These are phyloP conservation scores for Patella caerulea DNA, from an alignment of 2,888 invertebrate genomes.

Conservation along the genomic window DNA sequence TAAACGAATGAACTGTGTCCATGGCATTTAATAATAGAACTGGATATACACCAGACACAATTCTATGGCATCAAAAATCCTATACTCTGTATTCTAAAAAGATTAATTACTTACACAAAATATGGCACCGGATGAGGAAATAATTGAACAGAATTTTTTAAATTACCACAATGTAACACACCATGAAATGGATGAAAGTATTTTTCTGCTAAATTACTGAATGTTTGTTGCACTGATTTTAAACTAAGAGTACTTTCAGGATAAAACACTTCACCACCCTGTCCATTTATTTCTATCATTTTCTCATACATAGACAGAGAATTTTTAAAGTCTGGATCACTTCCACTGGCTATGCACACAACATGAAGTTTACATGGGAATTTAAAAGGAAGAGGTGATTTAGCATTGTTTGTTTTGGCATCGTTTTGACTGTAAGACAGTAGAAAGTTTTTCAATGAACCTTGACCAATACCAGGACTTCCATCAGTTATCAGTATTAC, in stretches of 20 bases:
- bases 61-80: too few species aligned
- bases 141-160: slow-evolving; percentile 81
- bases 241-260: slow-evolving; percentile 58
- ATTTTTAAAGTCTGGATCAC: slow-evolving; percentile 70
- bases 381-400: slow-evolving; percentile 83
- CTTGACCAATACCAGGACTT: slow-evolving; percentile 79
- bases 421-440: slow-evolving; percentile 49
- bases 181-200: slow-evolving; percentile 84
- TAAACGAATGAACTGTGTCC: too few species aligned
- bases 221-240: slow-evolving; percentile 74
- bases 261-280: slow-evolving; percentile 73
- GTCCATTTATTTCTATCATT: slow-evolving; percentile 81
- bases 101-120: slow-evolving; percentile 47
- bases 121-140: slow-evolving; percentile 80
- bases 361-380: slow-evolving; percentile 84
- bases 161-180: slow-evolving; percentile 81
- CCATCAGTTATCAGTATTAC: slow-evolving; percentile 84
- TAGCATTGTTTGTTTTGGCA: slow-evolving; percentile 54
- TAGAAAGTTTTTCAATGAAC: slow-evolving; percentile 77
- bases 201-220: slow-evolving; percentile 80
- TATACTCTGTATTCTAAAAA: too few species aligned
- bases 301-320: slow-evolving; percentile 84
- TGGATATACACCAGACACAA: too few species aligned
- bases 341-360: slow-evolving; percentile 70
- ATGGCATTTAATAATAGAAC: too few species aligned